A percentile compares a stretch with the other conserved stretches of the same genome.
Conservation (phyloP, 2,113 vertebrate species). For the Protobothrops mucrosquamatus region DNA sequence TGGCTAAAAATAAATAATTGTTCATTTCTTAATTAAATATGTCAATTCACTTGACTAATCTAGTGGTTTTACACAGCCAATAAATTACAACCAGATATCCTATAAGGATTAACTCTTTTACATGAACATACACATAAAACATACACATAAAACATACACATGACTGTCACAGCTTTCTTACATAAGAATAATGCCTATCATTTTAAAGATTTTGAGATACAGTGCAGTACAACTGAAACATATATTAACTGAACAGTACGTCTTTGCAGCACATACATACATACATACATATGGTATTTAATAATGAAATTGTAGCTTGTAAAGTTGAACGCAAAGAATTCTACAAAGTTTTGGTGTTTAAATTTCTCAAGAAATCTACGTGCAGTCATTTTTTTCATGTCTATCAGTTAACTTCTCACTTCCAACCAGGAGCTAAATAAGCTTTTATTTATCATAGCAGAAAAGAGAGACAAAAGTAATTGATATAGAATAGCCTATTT, state of each 20-base stretch:
- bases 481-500: not conserved
- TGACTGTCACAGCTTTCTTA: not conserved
- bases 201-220: not conserved
- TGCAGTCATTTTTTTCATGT: not conserved
- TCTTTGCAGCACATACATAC: not conserved
- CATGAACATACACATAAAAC: not conserved
- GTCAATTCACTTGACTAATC: no score
- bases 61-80: not conserved
- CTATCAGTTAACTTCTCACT: constrained; percentile 4
- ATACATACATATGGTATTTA: not conserved
- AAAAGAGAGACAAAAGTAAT: not conserved
- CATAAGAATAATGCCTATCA: not conserved
- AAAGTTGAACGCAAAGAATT: not conserved
- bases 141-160: not conserved
- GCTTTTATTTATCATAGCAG: constrained; percentile 12
- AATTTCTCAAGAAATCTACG: not conserved
- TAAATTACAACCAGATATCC: not conserved
- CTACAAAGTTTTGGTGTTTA: not conserved
- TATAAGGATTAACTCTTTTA: not conserved
- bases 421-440: not conserved
- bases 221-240: not conserved
- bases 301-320: not conserved
- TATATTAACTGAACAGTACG: not conserved
- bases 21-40: no score
- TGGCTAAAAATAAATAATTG: no score